Evolutionary conservation across 2,113 vertebrate species (phyloP), one percentile per base, ranked within the genome.

Genomic region (Ochotona curzoniae): DNA sequence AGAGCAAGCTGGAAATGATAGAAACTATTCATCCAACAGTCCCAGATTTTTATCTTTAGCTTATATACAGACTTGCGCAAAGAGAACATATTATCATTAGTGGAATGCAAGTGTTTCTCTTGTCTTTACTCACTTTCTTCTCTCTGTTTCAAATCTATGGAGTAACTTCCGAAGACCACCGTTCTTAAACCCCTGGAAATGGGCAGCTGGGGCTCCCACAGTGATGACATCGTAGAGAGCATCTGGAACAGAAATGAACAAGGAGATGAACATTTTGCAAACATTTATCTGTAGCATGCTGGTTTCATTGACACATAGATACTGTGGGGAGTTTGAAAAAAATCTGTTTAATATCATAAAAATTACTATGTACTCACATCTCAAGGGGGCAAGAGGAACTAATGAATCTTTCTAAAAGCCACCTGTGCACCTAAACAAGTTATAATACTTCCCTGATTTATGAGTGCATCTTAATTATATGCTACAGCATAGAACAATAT

Each of bases 141-240:
- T 99, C 96, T 99, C 99, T 51, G 98, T 97, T 96, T 99, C 99
- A 91, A 99, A 99, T 98, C 98, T 98, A 96, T 97, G 98, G 10
- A 99, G 98, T 12, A 99, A 98, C 95, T 99, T 99, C 95, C 99
- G 98, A 96, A 99, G 99, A 93, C 99, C 99, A 30, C 99, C 99
- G 21, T 98, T 99, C 97, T 99, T 99, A 98, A 99, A 99, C 90
- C 99, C 99, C 98, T 99, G 99, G 97, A 98, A 99, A 97, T 99
- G 99, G 0, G 99, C 99, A 7, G 99, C 99, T 0, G 99, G 99
- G 51, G 99, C 99, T 95, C 99, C 99, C 21, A 99, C 99, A 0
- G 99, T 99, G 97, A 99, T 98, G 73, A 99, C 98, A 86, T 99
- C 99, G 32, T 99, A 99, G 92, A 98, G 97, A 32, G 98, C 98